Evolutionary conservation across 2,888 invertebrate species (phyloP).

Genomic region (Slavum lentiscoides): DNA sequence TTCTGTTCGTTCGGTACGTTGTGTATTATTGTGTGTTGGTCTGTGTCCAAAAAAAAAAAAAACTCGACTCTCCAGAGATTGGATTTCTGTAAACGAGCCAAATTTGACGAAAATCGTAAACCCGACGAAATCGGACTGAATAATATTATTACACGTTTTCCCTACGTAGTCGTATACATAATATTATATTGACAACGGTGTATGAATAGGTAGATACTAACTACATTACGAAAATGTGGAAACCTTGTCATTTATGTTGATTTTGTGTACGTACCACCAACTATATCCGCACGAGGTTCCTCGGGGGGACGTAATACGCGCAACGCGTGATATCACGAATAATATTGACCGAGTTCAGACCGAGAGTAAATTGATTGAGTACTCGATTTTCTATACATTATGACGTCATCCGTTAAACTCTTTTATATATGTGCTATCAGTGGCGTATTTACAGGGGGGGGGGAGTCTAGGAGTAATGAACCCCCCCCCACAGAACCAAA

Average conservation of each 20-base stretch:
- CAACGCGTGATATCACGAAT: not conserved
- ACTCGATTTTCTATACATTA: no score
- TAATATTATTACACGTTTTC: not conserved
- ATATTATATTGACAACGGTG: not conserved
- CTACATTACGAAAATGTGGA: not conserved
- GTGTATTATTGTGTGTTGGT: slow-evolving; percentile 26
- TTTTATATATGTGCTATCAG: no score
- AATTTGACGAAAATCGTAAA: slow-evolving; percentile 28
- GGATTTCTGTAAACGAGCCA: slow-evolving; percentile 39
- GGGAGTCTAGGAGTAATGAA: no score
- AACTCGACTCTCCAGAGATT: slow-evolving; percentile 2
- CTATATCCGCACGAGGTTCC: not conserved
- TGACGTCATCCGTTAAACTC: no score
- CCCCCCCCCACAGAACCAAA: no score
- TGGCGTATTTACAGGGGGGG: no score
- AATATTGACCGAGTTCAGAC: not conserved
- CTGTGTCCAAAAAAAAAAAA: slow-evolving; percentile 25
- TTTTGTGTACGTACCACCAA: not conserved
- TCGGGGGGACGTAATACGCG: not conserved
- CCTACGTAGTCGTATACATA: not conserved
- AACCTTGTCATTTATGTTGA: slow-evolving; percentile 4
- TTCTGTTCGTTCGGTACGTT: not conserved
- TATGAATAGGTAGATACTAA: no score
- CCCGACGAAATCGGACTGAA: slow-evolving; percentile 17
- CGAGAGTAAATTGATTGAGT: no score